Base-by-base conservation (phyloP, 2,113 vertebrate genomes). In the Nansenia antarctica region DNA sequence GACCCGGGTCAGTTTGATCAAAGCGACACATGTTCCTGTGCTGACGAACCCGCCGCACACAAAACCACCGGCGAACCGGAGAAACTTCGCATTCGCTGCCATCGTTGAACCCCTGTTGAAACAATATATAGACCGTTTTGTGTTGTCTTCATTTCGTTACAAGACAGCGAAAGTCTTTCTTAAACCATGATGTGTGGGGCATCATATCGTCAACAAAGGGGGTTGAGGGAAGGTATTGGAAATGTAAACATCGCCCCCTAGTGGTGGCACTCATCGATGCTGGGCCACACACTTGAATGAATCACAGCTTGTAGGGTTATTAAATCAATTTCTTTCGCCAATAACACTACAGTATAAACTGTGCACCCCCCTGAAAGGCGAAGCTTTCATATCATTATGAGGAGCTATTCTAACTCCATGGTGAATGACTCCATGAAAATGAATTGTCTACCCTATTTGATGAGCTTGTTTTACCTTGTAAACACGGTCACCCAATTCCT, bases 41-140 rank as follows among this genome's bases (percentile, higher is more conserved):
- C 76, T 75, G 0, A 75, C 52, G 9, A 67, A 67, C 0, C 73
- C 73, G 9, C 85, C 85, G 31, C 68, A 78, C 18, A 83, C 79
- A 61, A 76, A 71, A 1, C 78, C 70, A 35, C 72, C 20, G 0
- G 54, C 5, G 29, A 76, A 67, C 0, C 49, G 1, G 1, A 55
- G 26, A 0, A 52, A 29, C 2, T 14, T 27, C 7, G 30, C 15
- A n/a, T 45, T 30, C 2, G 6, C 37, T 5, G 26, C 4, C 62
- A 64, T 45, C 54, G 27, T 57, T 57, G 7, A 12, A 9, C 5
- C 39, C n/a, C n/a, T n/a, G n/a, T n/a, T n/a, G n/a, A n/a, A 42
- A 57, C 5, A 57, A 57, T 29, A 54, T 18, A 15, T 9, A 12
- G 15, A 42, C 9, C 6, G 39, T 7, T 12, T 42, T 42, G 39